Evolutionary conservation across 2,797 vertebrate genomes (phyloP).

Genomic region (Taeniopygia guttata): DNA sequence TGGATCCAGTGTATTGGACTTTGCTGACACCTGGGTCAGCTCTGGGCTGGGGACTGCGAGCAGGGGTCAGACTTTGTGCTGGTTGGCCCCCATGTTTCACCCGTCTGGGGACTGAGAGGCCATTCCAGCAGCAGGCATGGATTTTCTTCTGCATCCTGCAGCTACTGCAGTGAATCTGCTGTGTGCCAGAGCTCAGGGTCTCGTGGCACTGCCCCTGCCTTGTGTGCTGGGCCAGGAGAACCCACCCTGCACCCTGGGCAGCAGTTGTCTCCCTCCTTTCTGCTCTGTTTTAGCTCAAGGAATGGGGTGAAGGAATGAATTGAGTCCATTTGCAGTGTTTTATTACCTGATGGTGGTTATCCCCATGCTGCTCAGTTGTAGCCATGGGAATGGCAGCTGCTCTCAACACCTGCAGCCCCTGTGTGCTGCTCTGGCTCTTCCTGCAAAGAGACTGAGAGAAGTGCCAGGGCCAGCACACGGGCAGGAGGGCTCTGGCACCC

Average conservation of each 20-base stretch:
- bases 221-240: not conserved
- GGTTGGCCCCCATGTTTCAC: not conserved
- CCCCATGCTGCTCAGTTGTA: not conserved
- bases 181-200: not conserved
- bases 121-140: not conserved
- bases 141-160: not conserved
- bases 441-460: not conserved
- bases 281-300: not conserved
- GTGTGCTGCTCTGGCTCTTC: not conserved
- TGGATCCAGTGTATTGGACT: not conserved
- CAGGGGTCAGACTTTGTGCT: not conserved
- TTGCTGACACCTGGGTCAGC: not conserved
- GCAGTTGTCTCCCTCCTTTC: not conserved
- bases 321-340: not conserved
- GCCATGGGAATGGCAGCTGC: conserved; percentile 29
- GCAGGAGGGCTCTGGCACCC: rapidly evolving
- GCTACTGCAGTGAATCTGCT: not conserved
- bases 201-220: not conserved
- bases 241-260: not conserved
- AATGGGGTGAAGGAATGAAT: not conserved
- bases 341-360: conserved; percentile 26
- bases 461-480: not conserved
- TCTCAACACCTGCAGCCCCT: not conserved
- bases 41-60: not conserved
- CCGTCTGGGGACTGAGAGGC: not conserved